phyloP scores from a whole-genome alignment of 2,113 vertebrate species.

The Gasterosteus aculeatus region DNA sequence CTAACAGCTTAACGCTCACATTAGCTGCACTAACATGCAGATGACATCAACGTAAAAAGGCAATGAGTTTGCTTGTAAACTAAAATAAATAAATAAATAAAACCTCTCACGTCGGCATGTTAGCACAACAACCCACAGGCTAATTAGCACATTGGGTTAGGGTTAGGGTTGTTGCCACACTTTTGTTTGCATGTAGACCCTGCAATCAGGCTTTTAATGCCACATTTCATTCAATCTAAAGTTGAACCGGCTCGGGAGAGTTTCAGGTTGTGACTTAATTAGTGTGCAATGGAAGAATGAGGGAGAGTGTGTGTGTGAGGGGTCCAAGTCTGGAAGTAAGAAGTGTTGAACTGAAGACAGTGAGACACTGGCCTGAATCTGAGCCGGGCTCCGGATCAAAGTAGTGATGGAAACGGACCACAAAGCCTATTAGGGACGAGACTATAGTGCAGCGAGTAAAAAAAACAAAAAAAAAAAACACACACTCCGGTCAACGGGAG shows the following conservation, averaged over 20 bases:
- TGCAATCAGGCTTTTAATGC: slow-evolving; percentile 15
- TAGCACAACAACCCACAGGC: no score
- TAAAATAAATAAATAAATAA: no score
- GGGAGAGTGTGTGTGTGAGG: not conserved
- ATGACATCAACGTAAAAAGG: not conserved
- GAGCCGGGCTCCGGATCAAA: slow-evolving; percentile 26
- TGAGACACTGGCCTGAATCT: slow-evolving; percentile 47
- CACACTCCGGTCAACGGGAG: slow-evolving; percentile 32
- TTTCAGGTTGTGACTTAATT: slow-evolving; percentile 49
- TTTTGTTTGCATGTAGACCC: slow-evolving; percentile 11
- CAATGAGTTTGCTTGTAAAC: no score
- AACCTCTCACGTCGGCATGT: no score
- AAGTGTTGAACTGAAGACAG: slow-evolving; percentile 26
- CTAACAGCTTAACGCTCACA: no score
- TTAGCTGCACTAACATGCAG: no score
- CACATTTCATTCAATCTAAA: slow-evolving; percentile 25
- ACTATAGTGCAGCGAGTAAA: slow-evolving; percentile 51
- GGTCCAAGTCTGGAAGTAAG: slow-evolving; percentile 1
- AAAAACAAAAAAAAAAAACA: slow-evolving; percentile 12
- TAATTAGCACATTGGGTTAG: not conserved
- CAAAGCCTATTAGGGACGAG: slow-evolving; percentile 61
- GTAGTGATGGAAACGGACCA: slow-evolving; percentile 23
- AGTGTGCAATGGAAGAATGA: slow-evolving; percentile 17
- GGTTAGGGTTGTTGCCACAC: not conserved
- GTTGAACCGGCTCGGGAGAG: not conserved